phyloP scores from a whole-genome alignment of 2,113 vertebrate species.

The Xiphias gladius region DNA sequence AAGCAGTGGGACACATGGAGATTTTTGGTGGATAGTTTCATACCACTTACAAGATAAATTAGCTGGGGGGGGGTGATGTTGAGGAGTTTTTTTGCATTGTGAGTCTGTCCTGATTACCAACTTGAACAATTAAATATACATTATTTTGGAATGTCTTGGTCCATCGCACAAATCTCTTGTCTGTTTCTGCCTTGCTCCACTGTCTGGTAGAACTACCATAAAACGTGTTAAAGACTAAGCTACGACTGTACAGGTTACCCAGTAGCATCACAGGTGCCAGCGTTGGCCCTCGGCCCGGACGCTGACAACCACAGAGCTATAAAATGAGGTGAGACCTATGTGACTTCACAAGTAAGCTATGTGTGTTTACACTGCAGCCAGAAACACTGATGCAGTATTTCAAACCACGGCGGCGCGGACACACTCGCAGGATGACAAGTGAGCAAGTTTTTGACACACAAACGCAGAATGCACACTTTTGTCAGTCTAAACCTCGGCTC shows the following conservation, averaged over 20 bases:
- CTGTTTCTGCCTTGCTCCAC: not conserved
- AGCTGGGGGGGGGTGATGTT: no score
- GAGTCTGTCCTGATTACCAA: not conserved
- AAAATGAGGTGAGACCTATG: constrained; percentile 42
- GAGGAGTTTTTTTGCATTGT: no score
- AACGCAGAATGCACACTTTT: constrained; percentile 2
- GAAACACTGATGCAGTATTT: constrained; percentile 54
- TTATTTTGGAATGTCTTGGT: not conserved
- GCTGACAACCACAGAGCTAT: constrained; percentile 32
- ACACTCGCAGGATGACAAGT: constrained; percentile 32
- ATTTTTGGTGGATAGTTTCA: not conserved
- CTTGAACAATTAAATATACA: not conserved
- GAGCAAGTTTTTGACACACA: constrained; percentile 6
- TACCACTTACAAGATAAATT: not conserved
- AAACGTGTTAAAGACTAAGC: constrained; percentile 7
- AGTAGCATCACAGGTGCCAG: constrained; percentile 23
- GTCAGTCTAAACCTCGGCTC: not conserved
- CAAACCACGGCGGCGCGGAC: constrained; percentile 8
- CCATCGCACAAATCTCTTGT: not conserved
- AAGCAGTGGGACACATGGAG: not conserved
- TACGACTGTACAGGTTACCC: constrained; percentile 3
- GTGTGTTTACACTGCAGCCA: constrained; percentile 44
- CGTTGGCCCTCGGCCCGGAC: constrained; percentile 19
- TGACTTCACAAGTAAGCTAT: constrained; percentile 48
- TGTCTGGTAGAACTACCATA: not conserved